Evolutionary conservation across 2,888 invertebrate species (phyloP), one percentile per base, ranked within the genome.

Genomic region (Pammene aurita): DNA sequence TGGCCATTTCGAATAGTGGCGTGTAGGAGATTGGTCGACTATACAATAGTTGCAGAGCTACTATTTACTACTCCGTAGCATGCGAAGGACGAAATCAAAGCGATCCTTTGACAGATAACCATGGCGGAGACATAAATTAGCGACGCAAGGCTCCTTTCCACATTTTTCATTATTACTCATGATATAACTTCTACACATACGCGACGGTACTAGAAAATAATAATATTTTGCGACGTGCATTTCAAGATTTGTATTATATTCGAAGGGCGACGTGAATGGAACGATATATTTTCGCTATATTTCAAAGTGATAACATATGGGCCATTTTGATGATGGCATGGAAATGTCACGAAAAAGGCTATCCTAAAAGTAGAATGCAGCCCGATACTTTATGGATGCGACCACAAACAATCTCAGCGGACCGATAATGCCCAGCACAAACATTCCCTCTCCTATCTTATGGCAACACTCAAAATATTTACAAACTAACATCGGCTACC

Each of bases 341-440:
- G 26, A 1, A 26, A 26, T 26, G 4, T 26, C 26, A 26, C 26
- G 4, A 26, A 50, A 18, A 11, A 10, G 50, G 16, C 7, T 14
- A 46, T 14, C 7, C 6, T 38, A 5, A 38, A 50, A 13, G 54
- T 34, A 7, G 54, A 54, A 54, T 34, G n/a, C 34, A 54, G 34
- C 54, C 7, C n/a, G 14, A 13, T 34, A 57, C 55, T 63, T 72
- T 72, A 77, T 72, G 72, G 11, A 65, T 61, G 72, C 72, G 48
- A 60, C 67, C 46, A 61, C 71, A 76, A 76, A 76, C 72, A 72
- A 73, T 73, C 58, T 66, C 57, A 11, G 52, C 16, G 13, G 7
- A 10, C 71, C 70, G 80, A 77, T 79, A 79, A 80, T 75, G 63
- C 56, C 50, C 14, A 72, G 58, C 56, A 77, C 76, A 78, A 80